phyloP scores from a whole-genome alignment of 2,888 invertebrate genomes.

The Caprella mutica region DNA sequence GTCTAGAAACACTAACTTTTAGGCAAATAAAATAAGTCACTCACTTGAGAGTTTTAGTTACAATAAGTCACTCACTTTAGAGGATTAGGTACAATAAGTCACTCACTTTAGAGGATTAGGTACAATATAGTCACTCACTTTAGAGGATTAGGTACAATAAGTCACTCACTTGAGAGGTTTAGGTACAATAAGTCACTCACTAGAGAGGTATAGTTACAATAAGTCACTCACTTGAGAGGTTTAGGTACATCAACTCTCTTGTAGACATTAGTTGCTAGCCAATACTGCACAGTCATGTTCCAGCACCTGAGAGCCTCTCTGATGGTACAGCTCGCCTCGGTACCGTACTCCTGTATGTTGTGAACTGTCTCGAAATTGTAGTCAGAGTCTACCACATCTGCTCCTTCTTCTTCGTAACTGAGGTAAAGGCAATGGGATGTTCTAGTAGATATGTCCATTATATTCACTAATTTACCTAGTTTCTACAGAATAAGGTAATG shows the following conservation, averaged over 20 bases:
- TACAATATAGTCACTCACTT: neutral
- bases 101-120: slow-evolving; percentile 8
- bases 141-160: neutral
- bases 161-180: slow-evolving; percentile 8
- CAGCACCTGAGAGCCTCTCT: slow-evolving; percentile 82
- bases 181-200: neutral
- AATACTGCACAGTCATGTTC: slow-evolving; percentile 93
- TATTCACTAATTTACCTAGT: no score
- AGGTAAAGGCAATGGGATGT: no score
- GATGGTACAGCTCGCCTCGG: slow-evolving; percentile 70
- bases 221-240: slow-evolving; percentile 38
- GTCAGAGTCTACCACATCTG: no score
- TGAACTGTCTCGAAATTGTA: slow-evolving; percentile 68
- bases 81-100: neutral
- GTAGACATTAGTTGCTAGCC: slow-evolving; percentile 85
- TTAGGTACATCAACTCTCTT: slow-evolving; percentile 48
- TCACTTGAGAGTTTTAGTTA: neutral
- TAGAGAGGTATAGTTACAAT: neutral
- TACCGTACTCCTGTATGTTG: slow-evolving; percentile 68
- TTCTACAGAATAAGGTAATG: no score
- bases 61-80: neutral
- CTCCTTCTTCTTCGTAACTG: no score
- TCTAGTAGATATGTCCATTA: no score
- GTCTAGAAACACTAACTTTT: no score
- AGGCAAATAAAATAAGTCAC: neutral